A percentile compares a stretch with the other conserved stretches of the same genome.
These are phyloP conservation scores for Orthosia gothica DNA, from an alignment of 2,888 invertebrate genomes.

Conservation along the genomic window DNA sequence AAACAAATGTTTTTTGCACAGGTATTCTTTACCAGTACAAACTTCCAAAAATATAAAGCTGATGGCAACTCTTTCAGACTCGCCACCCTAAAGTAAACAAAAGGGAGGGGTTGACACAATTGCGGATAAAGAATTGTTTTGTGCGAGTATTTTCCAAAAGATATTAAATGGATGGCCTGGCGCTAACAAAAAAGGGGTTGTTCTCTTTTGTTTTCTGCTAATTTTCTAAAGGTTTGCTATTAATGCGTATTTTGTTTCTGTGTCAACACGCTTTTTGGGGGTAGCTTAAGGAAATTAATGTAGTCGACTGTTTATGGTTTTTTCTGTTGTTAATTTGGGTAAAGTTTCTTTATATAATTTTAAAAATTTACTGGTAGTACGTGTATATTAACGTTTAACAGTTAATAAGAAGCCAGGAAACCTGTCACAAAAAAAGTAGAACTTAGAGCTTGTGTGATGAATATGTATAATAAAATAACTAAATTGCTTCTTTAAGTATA, in stretches of 20 bases:
- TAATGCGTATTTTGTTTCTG: conserved; percentile 41
- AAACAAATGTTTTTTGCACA: neutral
- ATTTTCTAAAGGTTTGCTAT: conserved; percentile 56
- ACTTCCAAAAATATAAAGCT: neutral
- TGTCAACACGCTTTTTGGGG: conserved; percentile 42
- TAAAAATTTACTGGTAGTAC: neutral
- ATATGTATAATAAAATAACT: no score
- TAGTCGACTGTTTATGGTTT: neutral
- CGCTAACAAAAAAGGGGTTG: conserved; percentile 71
- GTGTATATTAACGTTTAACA: no score
- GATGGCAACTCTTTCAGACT: conserved; percentile 24
- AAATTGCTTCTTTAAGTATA: no score
- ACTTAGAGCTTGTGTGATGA: no score
- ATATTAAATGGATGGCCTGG: conserved; percentile 74
- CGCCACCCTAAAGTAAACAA: conserved; percentile 59
- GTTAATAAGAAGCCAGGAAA: no score
- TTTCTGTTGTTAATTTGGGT: neutral
- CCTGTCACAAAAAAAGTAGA: no score
- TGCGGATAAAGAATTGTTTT: conserved; percentile 77
- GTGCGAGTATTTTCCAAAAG: conserved; percentile 66
- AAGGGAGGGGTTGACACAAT: conserved; percentile 46
- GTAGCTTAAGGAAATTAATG: conserved; percentile 26
- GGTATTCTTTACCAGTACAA: neutral
- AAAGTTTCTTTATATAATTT: no score
- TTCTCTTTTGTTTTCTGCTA: conserved; percentile 49